A percentile compares a stretch with the other conserved stretches of the same genome.
These are phyloP conservation scores for Chymomyza procnemis DNA, from an alignment of 2,888 invertebrate species.

Conservation along the genomic window DNA sequence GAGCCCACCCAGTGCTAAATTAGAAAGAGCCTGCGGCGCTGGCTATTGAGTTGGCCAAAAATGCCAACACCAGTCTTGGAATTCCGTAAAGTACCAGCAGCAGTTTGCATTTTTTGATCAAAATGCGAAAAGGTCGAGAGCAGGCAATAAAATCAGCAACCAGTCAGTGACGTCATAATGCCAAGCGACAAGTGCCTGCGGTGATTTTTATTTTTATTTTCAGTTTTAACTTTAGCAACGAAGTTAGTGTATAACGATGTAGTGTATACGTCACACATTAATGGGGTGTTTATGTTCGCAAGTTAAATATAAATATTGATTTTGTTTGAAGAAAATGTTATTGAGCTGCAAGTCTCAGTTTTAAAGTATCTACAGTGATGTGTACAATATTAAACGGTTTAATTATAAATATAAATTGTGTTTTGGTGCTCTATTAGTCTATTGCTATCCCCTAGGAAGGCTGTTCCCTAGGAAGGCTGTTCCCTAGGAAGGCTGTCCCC, in stretches of 20 bases:
- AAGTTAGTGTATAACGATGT: background rate
- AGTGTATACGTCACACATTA: background rate
- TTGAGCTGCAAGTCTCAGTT: too few relatives aligned
- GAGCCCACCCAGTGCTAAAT: conserved; percentile 55
- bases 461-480: too few relatives aligned
- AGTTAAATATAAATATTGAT: too few relatives aligned
- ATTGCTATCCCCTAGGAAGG: too few relatives aligned
- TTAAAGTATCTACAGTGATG: too few relatives aligned
- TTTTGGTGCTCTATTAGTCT: too few relatives aligned
- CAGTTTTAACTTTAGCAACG: background rate
- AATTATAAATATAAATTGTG: too few relatives aligned
- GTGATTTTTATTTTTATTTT: background rate
- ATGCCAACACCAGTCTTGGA: background rate
- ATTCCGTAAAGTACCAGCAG: background rate
- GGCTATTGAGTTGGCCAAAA: conserved; percentile 6
- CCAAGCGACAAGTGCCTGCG: background rate
- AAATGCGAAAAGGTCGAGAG: background rate
- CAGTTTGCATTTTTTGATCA: background rate
- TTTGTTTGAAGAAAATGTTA: too few relatives aligned
- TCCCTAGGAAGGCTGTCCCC: too few relatives aligned
- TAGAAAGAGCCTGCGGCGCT: conserved; percentile 40
- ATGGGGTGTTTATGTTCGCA: too few relatives aligned
- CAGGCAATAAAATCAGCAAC: background rate
- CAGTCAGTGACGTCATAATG: background rate
- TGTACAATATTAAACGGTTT: too few relatives aligned